Percentiles rank a stretch among this genome's conserved stretches.
Conservation (phyloP, 2,113 vertebrate species). For the Mirza zaza region DNA sequence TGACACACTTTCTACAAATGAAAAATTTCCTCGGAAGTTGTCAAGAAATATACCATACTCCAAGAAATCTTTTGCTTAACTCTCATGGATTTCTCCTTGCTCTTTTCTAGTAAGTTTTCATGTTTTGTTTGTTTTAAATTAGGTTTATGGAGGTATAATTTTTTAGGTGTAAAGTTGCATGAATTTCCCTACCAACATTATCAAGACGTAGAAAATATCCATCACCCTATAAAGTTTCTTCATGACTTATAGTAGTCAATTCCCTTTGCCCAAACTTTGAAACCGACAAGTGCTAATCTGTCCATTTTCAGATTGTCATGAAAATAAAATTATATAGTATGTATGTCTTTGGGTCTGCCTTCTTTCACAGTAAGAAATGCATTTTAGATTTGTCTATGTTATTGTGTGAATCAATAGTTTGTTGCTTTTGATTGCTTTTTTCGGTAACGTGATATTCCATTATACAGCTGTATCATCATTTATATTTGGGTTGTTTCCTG, state of each 20-base stretch:
- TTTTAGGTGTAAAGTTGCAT: background rate
- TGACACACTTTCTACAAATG: background rate
- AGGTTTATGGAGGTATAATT: background rate
- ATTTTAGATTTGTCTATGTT: background rate
- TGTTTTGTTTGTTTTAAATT: slow-evolving; percentile 6
- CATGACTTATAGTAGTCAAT: background rate
- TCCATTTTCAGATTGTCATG: background rate
- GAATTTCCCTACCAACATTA: background rate
- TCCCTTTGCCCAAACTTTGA: background rate
- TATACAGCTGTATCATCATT: background rate
- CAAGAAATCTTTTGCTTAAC: background rate
- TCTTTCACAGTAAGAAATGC: background rate
- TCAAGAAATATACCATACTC: background rate
- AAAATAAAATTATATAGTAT: background rate
- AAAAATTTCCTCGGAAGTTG: background rate
- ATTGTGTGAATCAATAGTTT: background rate
- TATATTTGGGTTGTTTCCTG: background rate
- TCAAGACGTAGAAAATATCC: background rate
- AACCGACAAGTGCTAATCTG: background rate
- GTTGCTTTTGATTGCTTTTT: background rate
- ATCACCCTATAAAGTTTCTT: background rate
- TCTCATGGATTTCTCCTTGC: background rate
- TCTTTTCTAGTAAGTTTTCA: background rate
- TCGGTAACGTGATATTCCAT: background rate
- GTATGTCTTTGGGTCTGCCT: background rate